phyloP scores from a whole-genome alignment of 2,888 invertebrate genomes.

The Scaptomyza polygonia region DNA sequence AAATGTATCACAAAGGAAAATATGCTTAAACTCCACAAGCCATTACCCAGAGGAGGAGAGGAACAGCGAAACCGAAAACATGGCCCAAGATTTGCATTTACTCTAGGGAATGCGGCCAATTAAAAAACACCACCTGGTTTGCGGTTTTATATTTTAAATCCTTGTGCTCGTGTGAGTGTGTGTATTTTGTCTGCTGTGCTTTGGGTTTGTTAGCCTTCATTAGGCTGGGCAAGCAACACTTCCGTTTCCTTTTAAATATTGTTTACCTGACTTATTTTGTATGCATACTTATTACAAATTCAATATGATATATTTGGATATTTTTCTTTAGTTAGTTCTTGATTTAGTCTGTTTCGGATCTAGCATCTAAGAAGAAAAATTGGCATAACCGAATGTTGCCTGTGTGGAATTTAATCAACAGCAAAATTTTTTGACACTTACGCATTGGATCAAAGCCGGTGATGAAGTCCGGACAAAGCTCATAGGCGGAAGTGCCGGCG shows the following conservation, averaged over 20 bases:
- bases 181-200: slow-evolving; percentile 19
- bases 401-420: slow-evolving; percentile 52
- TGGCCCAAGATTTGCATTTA: slow-evolving; percentile 8
- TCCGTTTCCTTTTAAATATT: slow-evolving; percentile 51
- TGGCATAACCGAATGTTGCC: slow-evolving; percentile 45
- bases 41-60: neutral
- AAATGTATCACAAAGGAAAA: slow-evolving; percentile 15
- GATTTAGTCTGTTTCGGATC: slow-evolving; percentile 39
- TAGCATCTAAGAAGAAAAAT: neutral
- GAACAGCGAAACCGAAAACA: slow-evolving; percentile 18
- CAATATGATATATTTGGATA: slow-evolving; percentile 9
- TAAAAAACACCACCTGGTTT: slow-evolving; percentile 51
- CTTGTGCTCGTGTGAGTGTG: slow-evolving; percentile 20
- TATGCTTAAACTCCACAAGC: slow-evolving; percentile 16
- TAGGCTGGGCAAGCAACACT: slow-evolving; percentile 24
- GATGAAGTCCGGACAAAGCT: slow-evolving; percentile 90
- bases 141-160: slow-evolving; percentile 45
- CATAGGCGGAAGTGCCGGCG: slow-evolving; percentile 88
- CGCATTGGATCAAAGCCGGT: slow-evolving; percentile 90
- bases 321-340: slow-evolving; percentile 3
- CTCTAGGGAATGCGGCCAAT: slow-evolving; percentile 51
- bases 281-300: slow-evolving; percentile 15
- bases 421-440: slow-evolving; percentile 85
- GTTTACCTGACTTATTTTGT: slow-evolving; percentile 28
- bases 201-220: slow-evolving; percentile 20